Conservation (phyloP, 2,113 vertebrate genomes). For the Mormyrus lacerda region DNA sequence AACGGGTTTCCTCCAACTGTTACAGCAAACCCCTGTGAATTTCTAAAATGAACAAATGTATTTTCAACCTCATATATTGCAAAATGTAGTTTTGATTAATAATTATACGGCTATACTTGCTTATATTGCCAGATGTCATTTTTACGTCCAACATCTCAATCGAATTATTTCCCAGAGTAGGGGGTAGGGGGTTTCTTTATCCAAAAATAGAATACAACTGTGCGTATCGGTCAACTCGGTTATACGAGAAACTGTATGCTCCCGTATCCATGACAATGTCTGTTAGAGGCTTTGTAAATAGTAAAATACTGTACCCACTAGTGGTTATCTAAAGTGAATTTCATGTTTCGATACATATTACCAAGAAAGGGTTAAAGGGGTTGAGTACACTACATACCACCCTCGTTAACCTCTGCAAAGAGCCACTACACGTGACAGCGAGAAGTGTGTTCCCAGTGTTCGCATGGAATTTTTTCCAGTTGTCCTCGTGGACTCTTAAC, state of each 20-base stretch:
- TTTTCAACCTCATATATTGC: neutral
- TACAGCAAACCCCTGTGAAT: neutral
- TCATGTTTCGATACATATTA: neutral
- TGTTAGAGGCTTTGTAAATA: neutral
- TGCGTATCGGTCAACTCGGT: neutral
- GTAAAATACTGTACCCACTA: neutral
- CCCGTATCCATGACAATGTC: neutral
- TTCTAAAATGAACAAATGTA: neutral
- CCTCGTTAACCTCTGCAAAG: constrained; percentile 61
- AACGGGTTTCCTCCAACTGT: neutral
- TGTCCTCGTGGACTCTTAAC: constrained; percentile 34
- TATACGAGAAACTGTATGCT: neutral
- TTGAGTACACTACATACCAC: constrained; percentile 38
- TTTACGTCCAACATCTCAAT: neutral
- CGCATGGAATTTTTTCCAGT: constrained; percentile 40
- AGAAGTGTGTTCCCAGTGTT: constrained; percentile 52
- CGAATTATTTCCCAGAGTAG: neutral
- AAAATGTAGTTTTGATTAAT: neutral
- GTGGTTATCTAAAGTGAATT: neutral
- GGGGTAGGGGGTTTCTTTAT: neutral
- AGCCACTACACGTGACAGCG: constrained; percentile 58
- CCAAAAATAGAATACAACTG: constrained; percentile 8
- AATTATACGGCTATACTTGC: neutral
- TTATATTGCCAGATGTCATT: neutral
- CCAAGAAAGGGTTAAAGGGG: constrained; percentile 46